Evolutionary conservation across 2,113 vertebrate genomes (phyloP), one percentile per base, ranked within the genome.

Genomic region (Porphyrio hochstetteri): DNA sequence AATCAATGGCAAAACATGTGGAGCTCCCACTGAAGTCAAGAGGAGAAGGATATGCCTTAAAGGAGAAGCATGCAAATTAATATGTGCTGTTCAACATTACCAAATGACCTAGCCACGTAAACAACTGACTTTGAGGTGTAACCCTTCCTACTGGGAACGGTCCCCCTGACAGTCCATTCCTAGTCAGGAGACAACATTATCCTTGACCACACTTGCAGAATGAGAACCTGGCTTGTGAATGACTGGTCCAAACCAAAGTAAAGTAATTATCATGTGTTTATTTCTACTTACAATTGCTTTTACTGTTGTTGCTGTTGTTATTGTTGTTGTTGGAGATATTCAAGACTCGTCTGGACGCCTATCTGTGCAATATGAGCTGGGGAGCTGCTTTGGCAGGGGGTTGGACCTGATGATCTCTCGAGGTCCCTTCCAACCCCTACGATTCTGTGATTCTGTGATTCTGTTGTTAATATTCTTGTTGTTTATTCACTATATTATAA

Each of bases 1-100:
- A 95, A 95, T 94, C 90, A 95, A 95, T 95, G 84, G 75, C 63
- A 91, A 93, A 95, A 92, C 69, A 81, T 78, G 77, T 57, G 38
- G 81, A 92, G 72, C 89, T 89, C 84, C 65, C 63, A 82, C 61
- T 79, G 69, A 92, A 93, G 80, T 74, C 52, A 81, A 56, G 42
- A 72, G 38, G 82, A 90, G 80, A 95, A 84, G 63, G 20, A 13
- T 69, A 91, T 69, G 50, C 57, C 78, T 91, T 91, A 91, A 95
- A 95, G 67, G 78, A 95, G 67, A 95, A 27, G 50, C 78, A 96
- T 46, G 53, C 24, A 93, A 92, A 94, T 94, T 83, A 85, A 89
- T 87, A 91, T 35, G 72, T 72, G 87, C 7, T 33, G 59, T 72
- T 82, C 78, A 72, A 36, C 7, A 4, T 70, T 86, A 92, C 59